Evolutionary conservation across 2,797 vertebrate species (phyloP).

Genomic region (Ambastaia sidthimunki): DNA sequence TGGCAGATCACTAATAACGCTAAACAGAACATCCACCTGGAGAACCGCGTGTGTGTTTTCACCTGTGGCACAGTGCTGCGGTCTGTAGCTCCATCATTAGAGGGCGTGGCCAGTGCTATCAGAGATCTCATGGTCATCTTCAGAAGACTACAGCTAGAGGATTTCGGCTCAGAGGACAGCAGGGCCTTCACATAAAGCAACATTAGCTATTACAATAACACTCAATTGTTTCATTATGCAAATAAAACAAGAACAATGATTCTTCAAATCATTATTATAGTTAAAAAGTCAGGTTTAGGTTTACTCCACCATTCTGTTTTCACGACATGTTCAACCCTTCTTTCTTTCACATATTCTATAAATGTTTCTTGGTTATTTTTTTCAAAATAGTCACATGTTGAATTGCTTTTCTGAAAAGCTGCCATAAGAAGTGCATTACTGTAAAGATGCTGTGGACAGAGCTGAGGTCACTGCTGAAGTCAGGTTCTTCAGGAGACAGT

Average conservation of each 20-base stretch:
- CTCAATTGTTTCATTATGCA: not conserved
- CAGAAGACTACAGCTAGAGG: slow-evolving; percentile 86
- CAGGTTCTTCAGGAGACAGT: not conserved
- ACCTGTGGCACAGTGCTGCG: slow-evolving; percentile 87
- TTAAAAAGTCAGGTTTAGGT: no score
- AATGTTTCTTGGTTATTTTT: no score
- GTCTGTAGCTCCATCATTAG: slow-evolving; percentile 65
- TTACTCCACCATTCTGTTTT: no score
- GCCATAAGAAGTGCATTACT: not conserved
- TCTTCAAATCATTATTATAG: no score
- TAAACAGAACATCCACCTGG: not conserved
- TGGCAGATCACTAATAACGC: not conserved
- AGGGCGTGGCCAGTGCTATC: slow-evolving; percentile 81
- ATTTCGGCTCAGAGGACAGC: slow-evolving; percentile 92
- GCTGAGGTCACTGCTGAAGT: not conserved
- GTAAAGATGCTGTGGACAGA: slow-evolving; percentile 5
- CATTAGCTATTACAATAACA: not conserved
- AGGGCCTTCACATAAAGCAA: slow-evolving; percentile 79
- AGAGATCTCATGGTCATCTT: slow-evolving; percentile 92
- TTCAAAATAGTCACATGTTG: no score
- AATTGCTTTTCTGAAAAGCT: no score
- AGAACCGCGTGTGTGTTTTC: not conserved
- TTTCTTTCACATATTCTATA: no score
- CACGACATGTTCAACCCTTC: no score
- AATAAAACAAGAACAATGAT: no score